These are phyloP conservation scores for Tribolium madens DNA, from an alignment of 1,140 invertebrate species.

Conservation along the genomic window DNA sequence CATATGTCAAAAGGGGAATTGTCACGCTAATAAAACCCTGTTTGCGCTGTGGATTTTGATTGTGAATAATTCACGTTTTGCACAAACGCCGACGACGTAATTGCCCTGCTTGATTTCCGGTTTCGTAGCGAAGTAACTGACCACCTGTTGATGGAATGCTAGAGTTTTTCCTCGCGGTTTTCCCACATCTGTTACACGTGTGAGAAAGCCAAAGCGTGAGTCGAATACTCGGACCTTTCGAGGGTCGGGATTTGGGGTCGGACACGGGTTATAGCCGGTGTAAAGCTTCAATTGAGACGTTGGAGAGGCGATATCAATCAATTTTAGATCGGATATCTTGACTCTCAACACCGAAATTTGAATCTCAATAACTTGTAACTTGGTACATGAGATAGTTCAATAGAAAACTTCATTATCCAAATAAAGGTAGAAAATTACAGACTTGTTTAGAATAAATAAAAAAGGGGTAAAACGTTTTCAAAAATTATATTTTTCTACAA, in stretches of 20 bases:
- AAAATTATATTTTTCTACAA: too few relatives aligned
- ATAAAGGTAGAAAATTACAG: too few relatives aligned
- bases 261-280: neutral
- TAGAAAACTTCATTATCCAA: too few relatives aligned
- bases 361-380: too few relatives aligned
- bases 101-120: slow-evolving; percentile 35
- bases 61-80: slow-evolving; percentile 46
- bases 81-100: slow-evolving; percentile 43
- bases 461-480: too few relatives aligned
- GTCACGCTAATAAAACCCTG: slow-evolving; percentile 1
- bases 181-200: slow-evolving; percentile 48
- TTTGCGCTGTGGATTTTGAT: neutral
- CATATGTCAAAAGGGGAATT: slow-evolving; percentile 1
- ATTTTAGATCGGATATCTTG: too few relatives aligned
- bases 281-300: too few relatives aligned
- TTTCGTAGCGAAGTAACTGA: slow-evolving; percentile 48
- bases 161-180: slow-evolving; percentile 53
- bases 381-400: too few relatives aligned
- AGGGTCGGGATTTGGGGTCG: slow-evolving; percentile 15
- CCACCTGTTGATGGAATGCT: slow-evolving; percentile 55
- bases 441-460: too few relatives aligned
- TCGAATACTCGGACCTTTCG: slow-evolving; percentile 34
- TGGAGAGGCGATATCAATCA: too few relatives aligned
- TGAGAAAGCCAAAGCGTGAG: slow-evolving; percentile 39
- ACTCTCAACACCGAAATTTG: too few relatives aligned